Evolutionary conservation across 2,797 vertebrate genomes (phyloP).

Genomic region (Myiotriccus ornatus): DNA sequence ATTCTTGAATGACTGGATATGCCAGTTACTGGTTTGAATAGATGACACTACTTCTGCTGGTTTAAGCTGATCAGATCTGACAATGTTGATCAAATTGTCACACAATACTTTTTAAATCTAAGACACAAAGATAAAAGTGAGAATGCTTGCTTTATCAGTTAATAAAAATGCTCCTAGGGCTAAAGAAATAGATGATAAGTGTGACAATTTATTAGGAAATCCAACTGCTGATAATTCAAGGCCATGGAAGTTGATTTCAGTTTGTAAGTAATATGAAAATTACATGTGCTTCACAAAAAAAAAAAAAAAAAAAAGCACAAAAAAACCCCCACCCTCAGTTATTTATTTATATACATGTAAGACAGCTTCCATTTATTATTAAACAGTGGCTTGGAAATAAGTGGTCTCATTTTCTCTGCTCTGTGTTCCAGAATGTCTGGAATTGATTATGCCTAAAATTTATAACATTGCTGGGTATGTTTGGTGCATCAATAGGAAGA

Average conservation of each 20-base stretch:
- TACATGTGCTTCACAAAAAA: not conserved
- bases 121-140: slow-evolving; percentile 38
- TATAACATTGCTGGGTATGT: not conserved
- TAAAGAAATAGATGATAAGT: slow-evolving; percentile 38
- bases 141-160: not conserved
- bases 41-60: not conserved
- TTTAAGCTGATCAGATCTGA: slow-evolving; percentile 12
- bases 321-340: not conserved
- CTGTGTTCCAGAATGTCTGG: not conserved
- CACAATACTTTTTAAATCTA: slow-evolving; percentile 22
- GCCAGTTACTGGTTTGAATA: not conserved
- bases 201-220: slow-evolving; percentile 15
- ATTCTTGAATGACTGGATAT: not conserved
- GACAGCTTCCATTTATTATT: not conserved
- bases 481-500: slow-evolving; percentile 1
- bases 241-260: not conserved
- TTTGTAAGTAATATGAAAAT: not conserved
- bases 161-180: not conserved
- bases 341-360: not conserved
- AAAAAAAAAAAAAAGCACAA: not conserved
- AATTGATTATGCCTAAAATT: slow-evolving; percentile 13
- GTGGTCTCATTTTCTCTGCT: not conserved
- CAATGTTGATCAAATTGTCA: slow-evolving; percentile 29
- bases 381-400: not conserved
- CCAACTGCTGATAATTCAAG: not conserved